Base-by-base conservation (phyloP, 2,113 vertebrate genomes). In the Isurus oxyrinchus region DNA sequence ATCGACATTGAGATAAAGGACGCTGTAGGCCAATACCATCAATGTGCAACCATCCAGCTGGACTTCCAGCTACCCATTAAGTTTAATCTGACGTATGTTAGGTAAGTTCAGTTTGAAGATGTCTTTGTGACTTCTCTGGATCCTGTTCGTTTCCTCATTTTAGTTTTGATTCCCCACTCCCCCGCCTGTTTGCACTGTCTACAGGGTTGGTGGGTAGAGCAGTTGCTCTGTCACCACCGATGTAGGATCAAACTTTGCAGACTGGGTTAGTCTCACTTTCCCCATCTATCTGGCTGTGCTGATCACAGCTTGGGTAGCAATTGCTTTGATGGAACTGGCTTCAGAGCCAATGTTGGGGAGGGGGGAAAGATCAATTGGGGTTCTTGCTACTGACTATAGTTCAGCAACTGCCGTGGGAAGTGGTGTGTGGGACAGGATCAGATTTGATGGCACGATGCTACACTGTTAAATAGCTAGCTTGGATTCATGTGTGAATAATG, bases 1-100 rank as follows among this genome's bases (percentile, higher is more conserved):
- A 99, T 99, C 96, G 99, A 99, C 97, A 98, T 99, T 97, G 98
- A 98, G 96, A 99, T 99, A 97, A 98, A 98, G 98, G 99, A 99
- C 96, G 99, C 99, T 10, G 98, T 99, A 96, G 99, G 99, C 57
- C 98, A 98, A 81, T 99, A 99, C 97, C 99, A 99, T 97, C 99
- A 99, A 0, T 99, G 99, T 97, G 99, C 99, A 84, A 99, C 99
- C 88, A 98, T 99, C 97, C 99, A 99, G 49, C 98, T 99, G 96
- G 99, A 99, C 97, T 99, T 99, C 97, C 99, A 99, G 96, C 98
- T 99, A 16, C 99, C 99, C 0, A 97, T 99, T 97, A 98, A 99
- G 93, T 99, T 99, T 97, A 98, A 99, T 96, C 98, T 99, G 96
- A 98, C 98, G 7, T 99, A 99, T 25, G 98, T 99, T 86, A 98